These are phyloP conservation scores for Corynorhinus townsendii DNA, from an alignment of 2,113 vertebrate genomes.

Conservation along the genomic window DNA sequence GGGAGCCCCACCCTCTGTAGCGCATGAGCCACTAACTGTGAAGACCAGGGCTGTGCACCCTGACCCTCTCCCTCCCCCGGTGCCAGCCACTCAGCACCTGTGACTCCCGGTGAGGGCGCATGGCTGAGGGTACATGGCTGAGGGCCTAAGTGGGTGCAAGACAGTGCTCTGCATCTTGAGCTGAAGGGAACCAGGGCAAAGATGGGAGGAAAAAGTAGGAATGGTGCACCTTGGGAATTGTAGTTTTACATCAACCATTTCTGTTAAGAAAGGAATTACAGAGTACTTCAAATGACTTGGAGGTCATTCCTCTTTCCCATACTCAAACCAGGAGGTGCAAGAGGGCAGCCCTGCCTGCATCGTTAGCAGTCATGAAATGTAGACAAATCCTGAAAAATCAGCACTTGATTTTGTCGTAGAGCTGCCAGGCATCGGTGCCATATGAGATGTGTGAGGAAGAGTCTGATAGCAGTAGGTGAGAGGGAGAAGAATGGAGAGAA, in stretches of 20 bases:
- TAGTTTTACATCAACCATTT: neutral
- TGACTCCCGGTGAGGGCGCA: neutral
- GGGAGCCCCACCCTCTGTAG: neutral
- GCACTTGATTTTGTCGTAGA: neutral
- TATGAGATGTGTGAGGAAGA: neutral
- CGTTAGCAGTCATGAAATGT: neutral
- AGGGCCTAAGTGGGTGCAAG: neutral
- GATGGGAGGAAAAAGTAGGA: neutral
- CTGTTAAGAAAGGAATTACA: neutral
- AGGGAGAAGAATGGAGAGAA: neutral
- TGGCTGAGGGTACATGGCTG: neutral
- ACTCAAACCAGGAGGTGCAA: neutral
- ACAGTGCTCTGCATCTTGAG: neutral
- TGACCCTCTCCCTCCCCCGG: fast-evolving
- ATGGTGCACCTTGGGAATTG: neutral
- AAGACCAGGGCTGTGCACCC: neutral
- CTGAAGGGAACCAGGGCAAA: neutral
- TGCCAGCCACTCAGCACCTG: neutral
- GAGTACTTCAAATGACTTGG: neutral
- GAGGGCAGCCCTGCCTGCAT: neutral
- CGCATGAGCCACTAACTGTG: neutral
- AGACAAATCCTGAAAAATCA: neutral
- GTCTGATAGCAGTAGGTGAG: neutral
- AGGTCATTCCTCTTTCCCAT: neutral
- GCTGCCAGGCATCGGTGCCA: neutral